Percentiles rank a stretch among this genome's conserved stretches.
These are phyloP conservation scores for Lethocerus indicus DNA, from an alignment of 1,140 invertebrate genomes.

Conservation along the genomic window DNA sequence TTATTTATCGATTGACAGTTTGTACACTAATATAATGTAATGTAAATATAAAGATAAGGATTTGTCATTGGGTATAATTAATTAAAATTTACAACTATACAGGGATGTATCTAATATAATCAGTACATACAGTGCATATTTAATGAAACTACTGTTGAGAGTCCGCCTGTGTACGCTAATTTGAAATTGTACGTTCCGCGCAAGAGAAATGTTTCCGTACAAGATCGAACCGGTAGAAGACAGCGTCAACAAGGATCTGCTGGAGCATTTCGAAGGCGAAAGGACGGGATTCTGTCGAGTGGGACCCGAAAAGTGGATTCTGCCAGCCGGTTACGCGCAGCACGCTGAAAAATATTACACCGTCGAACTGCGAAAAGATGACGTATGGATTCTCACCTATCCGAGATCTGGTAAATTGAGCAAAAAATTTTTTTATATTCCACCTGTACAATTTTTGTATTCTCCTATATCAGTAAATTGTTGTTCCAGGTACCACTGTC, in stretches of 20 bases:
- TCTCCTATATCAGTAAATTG: neutral
- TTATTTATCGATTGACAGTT: too few species aligned
- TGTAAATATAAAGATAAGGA: too few species aligned
- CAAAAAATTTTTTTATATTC: too few species aligned
- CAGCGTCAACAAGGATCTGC: conserved; percentile 2
- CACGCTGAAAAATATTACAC: conserved; percentile 49
- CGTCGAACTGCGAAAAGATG: conserved; percentile 29
- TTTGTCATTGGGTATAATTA: too few species aligned
- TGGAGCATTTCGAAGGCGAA: conserved; percentile 30
- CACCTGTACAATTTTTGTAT: neutral
- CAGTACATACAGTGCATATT: too few species aligned
- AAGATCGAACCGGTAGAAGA: conserved; percentile 7
- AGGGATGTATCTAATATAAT: too few species aligned
- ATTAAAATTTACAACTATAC: too few species aligned
- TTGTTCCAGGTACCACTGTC: conserved; percentile 25
- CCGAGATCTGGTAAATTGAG: conserved; percentile 56
- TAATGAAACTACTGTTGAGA: too few species aligned
- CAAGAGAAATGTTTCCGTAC: conserved; percentile 10
- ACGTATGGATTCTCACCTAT: conserved; percentile 56
- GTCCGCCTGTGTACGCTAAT: too few species aligned
- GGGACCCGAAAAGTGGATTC: conserved; percentile 52
- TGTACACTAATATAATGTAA: too few species aligned
- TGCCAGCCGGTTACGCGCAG: conserved; percentile 40
- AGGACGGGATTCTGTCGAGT: conserved; percentile 50
- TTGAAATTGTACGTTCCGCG: too few species aligned